These are phyloP conservation scores for Drosophila rufa DNA, from an alignment of 1,140 invertebrate genomes.

Conservation along the genomic window DNA sequence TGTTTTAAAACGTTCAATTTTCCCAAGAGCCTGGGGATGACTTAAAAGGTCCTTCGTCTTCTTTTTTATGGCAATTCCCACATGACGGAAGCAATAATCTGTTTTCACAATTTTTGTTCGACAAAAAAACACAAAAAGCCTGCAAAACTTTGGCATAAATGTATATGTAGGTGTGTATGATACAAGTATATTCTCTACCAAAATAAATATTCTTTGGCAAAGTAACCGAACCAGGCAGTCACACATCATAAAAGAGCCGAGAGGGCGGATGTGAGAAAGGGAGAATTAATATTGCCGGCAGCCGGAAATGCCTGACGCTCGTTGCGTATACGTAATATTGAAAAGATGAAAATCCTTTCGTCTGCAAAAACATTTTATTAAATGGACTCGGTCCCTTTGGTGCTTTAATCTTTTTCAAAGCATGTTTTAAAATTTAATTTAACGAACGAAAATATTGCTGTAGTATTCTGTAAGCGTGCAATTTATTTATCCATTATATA, in stretches of 20 bases:
- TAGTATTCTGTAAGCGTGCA: neutral
- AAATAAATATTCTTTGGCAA: conserved; percentile 58
- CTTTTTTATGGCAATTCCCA: conserved; percentile 36
- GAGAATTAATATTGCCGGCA: conserved; percentile 67
- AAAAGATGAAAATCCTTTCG: conserved; percentile 33
- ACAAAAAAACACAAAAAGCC: conserved; percentile 35
- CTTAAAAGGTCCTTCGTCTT: conserved; percentile 35
- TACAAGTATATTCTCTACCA: conserved; percentile 47
- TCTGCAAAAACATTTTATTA: conserved; percentile 56
- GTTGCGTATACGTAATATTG: conserved; percentile 66
- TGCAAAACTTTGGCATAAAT: conserved; percentile 21
- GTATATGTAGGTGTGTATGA: conserved; percentile 5
- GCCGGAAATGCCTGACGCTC: conserved; percentile 34
- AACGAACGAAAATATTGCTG: conserved; percentile 5
- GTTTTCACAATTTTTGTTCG: conserved; percentile 55
- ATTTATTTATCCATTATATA: conserved; percentile 27
- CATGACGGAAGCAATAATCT: conserved; percentile 72
- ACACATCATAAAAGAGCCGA: conserved; percentile 66
- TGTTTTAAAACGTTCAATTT: conserved; percentile 35
- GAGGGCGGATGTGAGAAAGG: neutral
- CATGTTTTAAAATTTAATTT: conserved; percentile 20
- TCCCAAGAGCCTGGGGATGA: conserved; percentile 8
- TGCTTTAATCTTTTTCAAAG: conserved; percentile 38
- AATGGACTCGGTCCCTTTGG: conserved; percentile 39
- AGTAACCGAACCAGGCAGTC: conserved; percentile 35